Conservation (phyloP, 2,113 vertebrate genomes). For the Osmerus eperlanus region DNA sequence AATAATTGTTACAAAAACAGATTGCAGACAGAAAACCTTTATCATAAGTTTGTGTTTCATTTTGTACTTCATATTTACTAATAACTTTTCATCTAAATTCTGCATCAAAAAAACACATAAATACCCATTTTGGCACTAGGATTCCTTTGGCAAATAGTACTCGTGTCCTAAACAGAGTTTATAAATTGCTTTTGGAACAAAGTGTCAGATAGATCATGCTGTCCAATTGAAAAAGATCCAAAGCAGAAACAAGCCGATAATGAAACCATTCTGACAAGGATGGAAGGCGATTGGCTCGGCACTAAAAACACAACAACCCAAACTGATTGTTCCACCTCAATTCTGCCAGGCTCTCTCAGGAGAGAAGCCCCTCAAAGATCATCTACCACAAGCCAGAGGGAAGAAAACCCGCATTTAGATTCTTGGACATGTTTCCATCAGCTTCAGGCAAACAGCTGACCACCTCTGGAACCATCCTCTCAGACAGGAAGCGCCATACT, state of each 20-base stretch:
- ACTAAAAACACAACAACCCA: slow-evolving; percentile 32
- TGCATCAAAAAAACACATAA: neutral
- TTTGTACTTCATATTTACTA: too few relatives aligned
- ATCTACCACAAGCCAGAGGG: too few relatives aligned
- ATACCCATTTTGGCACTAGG: neutral
- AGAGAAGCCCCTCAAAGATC: too few relatives aligned
- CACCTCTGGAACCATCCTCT: too few relatives aligned
- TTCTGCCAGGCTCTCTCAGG: too few relatives aligned
- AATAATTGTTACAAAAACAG: too few relatives aligned
- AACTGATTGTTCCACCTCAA: slow-evolving; percentile 27
- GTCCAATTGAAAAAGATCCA: slow-evolving; percentile 47
- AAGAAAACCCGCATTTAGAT: too few relatives aligned
- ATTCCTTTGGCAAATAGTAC: slow-evolving; percentile 14
- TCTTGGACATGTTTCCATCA: too few relatives aligned
- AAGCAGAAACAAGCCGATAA: slow-evolving; percentile 44
- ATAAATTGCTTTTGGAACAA: slow-evolving; percentile 50
- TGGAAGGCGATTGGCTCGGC: slow-evolving; percentile 32
- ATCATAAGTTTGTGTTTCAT: too few relatives aligned
- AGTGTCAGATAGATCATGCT: slow-evolving; percentile 41
- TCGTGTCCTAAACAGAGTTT: slow-evolving; percentile 29
- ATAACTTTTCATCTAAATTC: slow-evolving; percentile 13
- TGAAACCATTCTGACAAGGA: slow-evolving; percentile 31
- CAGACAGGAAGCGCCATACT: too few relatives aligned
- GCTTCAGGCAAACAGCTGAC: too few relatives aligned
- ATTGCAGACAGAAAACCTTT: too few relatives aligned